Base-by-base conservation (phyloP, 2,888 invertebrate species). In the Axea sp. region DNA sequence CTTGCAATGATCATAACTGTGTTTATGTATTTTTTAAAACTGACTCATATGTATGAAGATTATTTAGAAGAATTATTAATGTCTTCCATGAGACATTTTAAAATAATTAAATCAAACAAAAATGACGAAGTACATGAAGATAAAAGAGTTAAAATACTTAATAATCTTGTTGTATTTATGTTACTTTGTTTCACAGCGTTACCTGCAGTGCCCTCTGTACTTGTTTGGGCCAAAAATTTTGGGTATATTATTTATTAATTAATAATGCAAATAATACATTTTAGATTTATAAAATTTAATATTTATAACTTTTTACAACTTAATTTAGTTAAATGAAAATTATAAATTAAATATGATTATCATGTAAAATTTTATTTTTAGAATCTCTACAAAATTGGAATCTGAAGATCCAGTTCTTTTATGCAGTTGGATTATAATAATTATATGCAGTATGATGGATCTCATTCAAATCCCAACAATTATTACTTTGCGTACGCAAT, bases 191-290 rank as follows among this genome's bases (percentile, higher is more conserved):
- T 91, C 8, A 89, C 92, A 19, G 90, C 94, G 0, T 74, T 91
- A n/a, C 88, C 94, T 28, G 94, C 93, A 86, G 77, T 93, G 6
- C 95, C 95, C 0, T 91, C 92, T 31, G 90, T 93, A 8, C 84
- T 95, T 31, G 93, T 94, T 2, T 96, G 95, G 95, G 93, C 94
- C 0, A 92, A 92, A 82, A 94, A 93, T 88, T 94, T 92, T 80
- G 91, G 91, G 94, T 95, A 89, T 3, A n/a, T n/a, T n/a, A n/a
- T n/a, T n/a, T n/a, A 17, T 15, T 1, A 28, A 8, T n/a, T n/a
- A n/a, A n/a, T n/a, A n/a, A n/a, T n/a, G n/a, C n/a, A n/a, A n/a
- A n/a, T n/a, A n/a, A n/a, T n/a, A n/a, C 8, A 28, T 28, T 8
- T 24, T 24, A 1, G 9, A 28, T n/a, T 19, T 60, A 22, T 1